Evolutionary conservation across 2,113 vertebrate species (phyloP).

Genomic region (Ophiodon elongatus): DNA sequence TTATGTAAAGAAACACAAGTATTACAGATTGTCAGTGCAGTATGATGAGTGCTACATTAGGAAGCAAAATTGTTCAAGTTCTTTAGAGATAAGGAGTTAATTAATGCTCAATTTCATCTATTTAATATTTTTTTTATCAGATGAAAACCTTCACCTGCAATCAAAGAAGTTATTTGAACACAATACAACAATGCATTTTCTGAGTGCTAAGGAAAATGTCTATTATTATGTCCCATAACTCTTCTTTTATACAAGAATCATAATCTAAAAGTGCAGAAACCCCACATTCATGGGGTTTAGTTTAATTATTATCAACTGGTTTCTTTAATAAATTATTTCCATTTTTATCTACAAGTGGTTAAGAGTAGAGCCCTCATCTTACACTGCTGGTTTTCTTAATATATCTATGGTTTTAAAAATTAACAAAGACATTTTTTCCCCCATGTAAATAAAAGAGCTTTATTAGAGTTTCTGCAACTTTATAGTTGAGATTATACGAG

Average conservation of each 20-base stretch:
- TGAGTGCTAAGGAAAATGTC: not conserved
- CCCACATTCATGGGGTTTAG: not conserved
- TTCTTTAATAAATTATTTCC: not conserved
- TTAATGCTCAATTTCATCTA: not conserved
- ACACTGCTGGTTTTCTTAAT: not conserved
- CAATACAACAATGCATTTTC: not conserved
- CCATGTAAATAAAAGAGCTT: slow-evolving; percentile 4
- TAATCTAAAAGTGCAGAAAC: slow-evolving; percentile 48
- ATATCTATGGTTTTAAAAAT: not conserved
- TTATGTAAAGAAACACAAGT: slow-evolving; percentile 31
- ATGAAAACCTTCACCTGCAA: not conserved
- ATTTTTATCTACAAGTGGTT: not conserved
- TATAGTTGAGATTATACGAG: not conserved
- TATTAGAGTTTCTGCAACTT: not conserved
- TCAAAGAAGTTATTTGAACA: not conserved
- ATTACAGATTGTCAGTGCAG: slow-evolving; percentile 71
- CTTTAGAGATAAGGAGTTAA: not conserved
- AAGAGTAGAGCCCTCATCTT: not conserved
- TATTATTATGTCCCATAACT: not conserved
- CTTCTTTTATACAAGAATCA: slow-evolving; percentile 6
- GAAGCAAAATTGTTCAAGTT: not conserved
- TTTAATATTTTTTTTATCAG: not conserved
- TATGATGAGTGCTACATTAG: slow-evolving; percentile 24
- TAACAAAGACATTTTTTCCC: not conserved
- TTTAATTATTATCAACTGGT: slow-evolving; percentile 19